These are phyloP conservation scores for Anastatus disparis DNA, from an alignment of 1,140 invertebrate genomes.

Conservation along the genomic window DNA sequence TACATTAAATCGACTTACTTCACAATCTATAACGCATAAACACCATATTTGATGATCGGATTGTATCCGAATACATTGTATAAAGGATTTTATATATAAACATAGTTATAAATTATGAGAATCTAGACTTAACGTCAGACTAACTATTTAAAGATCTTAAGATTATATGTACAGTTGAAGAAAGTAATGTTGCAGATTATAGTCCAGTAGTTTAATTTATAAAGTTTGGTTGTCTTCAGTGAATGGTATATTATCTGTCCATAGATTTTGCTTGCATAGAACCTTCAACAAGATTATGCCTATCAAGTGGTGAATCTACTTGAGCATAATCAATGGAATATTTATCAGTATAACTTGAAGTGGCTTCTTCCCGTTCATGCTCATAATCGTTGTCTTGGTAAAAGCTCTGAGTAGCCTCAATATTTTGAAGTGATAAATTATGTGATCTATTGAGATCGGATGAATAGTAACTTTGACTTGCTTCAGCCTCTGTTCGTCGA, in stretches of 20 bases:
- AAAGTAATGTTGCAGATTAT: conserved; percentile 24
- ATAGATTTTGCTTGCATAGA: conserved; percentile 57
- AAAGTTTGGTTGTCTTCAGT: neutral
- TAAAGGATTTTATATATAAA: conserved; percentile 45
- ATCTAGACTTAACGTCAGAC: conserved; percentile 46
- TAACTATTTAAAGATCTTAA: conserved; percentile 46
- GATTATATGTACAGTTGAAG: conserved; percentile 52
- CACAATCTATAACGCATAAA: conserved; percentile 47
- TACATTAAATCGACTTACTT: conserved; percentile 24
- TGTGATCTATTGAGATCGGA: conserved; percentile 51
- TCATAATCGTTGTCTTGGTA: conserved; percentile 57
- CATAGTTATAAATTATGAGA: conserved; percentile 55
- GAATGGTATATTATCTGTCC: conserved; percentile 60
- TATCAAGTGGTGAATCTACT: conserved; percentile 61
- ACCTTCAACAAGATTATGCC: conserved; percentile 63
- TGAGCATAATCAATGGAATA: conserved; percentile 61
- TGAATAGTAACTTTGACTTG: conserved; percentile 62
- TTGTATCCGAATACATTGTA: conserved; percentile 26
- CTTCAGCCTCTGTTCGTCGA: conserved; percentile 55
- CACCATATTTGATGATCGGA: conserved; percentile 38
- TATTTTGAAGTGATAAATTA: conserved; percentile 52
- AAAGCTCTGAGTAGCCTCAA: conserved; percentile 62
- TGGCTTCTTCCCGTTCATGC: conserved; percentile 57
- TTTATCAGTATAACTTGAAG: conserved; percentile 58
- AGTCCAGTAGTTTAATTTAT: conserved; percentile 16